Conservation (phyloP, 2,888 invertebrate species). For the Metacarcinus magister region DNA sequence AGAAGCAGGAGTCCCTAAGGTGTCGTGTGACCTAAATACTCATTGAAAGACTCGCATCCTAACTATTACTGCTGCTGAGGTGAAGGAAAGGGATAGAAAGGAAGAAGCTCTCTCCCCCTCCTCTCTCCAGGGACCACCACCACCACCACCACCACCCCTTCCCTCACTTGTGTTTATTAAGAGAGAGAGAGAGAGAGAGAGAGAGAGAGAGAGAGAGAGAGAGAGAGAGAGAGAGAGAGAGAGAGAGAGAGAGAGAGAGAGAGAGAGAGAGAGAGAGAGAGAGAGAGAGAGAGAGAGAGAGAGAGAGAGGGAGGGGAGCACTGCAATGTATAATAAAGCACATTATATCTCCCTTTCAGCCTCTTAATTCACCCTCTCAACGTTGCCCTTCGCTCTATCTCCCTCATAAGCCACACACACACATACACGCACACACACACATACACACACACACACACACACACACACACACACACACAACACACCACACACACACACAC, state of each 20-base stretch:
- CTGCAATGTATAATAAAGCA: not conserved
- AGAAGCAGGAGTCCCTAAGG: not conserved
- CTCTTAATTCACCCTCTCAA: not conserved
- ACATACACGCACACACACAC: not conserved
- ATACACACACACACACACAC: too few relatives aligned
- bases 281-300: not conserved
- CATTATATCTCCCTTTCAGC: not conserved
- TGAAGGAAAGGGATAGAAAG: not conserved
- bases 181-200: too few relatives aligned
- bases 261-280: too few relatives aligned
- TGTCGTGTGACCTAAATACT: not conserved
- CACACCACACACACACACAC: too few relatives aligned
- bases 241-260: too few relatives aligned
- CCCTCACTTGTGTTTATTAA: not conserved
- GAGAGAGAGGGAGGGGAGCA: not conserved
- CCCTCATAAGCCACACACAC: not conserved
- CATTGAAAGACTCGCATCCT: not conserved
- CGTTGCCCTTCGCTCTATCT: not conserved
- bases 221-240: too few relatives aligned
- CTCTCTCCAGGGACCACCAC: not conserved
- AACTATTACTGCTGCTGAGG: not conserved
- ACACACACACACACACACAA: too few relatives aligned
- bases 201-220: too few relatives aligned
- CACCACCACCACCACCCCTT: not conserved
- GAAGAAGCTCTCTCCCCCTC: not conserved